A percentile compares a stretch with the other conserved stretches of the same genome.
phyloP scores from a whole-genome alignment of 2,113 vertebrate genomes.

The Lethenteron camtschaticum region DNA sequence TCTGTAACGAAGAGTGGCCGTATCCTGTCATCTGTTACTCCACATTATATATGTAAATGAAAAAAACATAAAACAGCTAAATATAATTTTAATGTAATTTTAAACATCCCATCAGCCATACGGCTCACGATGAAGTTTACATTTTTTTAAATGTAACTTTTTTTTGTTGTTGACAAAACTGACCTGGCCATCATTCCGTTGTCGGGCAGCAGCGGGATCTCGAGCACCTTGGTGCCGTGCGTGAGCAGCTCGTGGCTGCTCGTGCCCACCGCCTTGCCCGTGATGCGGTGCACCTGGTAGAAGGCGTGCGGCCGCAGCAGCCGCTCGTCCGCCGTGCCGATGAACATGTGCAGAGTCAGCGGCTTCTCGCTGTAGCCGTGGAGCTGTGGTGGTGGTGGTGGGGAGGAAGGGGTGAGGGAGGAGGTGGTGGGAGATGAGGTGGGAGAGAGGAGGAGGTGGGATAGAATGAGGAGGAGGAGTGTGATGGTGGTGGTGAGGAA shows the following conservation, averaged over 20 bases:
- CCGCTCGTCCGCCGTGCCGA: constrained; percentile 64
- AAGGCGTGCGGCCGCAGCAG: constrained; percentile 62
- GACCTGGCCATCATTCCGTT: constrained; percentile 75
- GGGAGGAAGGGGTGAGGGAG: not conserved
- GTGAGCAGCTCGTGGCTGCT: constrained; percentile 62
- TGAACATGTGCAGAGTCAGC: constrained; percentile 65
- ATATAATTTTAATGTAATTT: too few relatives aligned
- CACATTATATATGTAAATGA: too few relatives aligned
- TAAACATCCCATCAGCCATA: too few relatives aligned
- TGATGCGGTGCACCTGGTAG: constrained; percentile 71
- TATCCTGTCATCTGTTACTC: too few relatives aligned
- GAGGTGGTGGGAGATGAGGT: too few relatives aligned
- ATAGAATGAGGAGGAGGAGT: too few relatives aligned
- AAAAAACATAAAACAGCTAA: too few relatives aligned
- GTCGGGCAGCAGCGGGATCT: constrained; percentile 56
- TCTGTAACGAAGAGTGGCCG: too few relatives aligned
- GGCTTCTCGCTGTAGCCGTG: constrained; percentile 55
- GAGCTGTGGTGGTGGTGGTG: constrained; percentile 24
- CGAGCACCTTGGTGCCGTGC: constrained; percentile 56
- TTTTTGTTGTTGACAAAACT: constrained; percentile 14
- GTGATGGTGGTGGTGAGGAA: too few relatives aligned
- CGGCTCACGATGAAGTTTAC: too few relatives aligned
- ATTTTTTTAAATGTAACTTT: too few relatives aligned
- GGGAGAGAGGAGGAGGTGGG: not conserved
- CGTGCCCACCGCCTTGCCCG: constrained; percentile 69